These are phyloP conservation scores for Leptopilina drosophilae DNA, from an alignment of 2,888 invertebrate species.

Conservation along the genomic window DNA sequence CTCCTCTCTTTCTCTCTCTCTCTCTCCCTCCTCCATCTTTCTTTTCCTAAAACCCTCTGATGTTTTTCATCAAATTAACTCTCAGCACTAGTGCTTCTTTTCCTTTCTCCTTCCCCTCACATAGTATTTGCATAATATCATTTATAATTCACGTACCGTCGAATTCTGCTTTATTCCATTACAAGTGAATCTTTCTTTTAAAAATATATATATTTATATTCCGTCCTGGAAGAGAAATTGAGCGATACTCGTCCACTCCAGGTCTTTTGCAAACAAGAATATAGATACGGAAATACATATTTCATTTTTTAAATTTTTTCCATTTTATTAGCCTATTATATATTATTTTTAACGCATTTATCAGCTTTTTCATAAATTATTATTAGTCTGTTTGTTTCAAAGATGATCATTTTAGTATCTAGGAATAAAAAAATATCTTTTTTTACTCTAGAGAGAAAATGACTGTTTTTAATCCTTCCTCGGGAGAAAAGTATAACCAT, in stretches of 20 bases:
- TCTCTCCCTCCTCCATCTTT: constrained; percentile 49
- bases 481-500: too few species aligned
- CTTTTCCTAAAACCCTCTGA: constrained; percentile 61
- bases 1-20: constrained; percentile 45
- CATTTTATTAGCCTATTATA: too few species aligned
- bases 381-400: not conserved
- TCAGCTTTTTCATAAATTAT: not conserved
- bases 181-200: constrained; percentile 44
- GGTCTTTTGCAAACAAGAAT: constrained; percentile 58
- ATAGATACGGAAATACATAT: constrained; percentile 38
- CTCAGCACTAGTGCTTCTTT: constrained; percentile 62
- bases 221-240: constrained; percentile 59
- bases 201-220: not conserved
- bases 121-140: constrained; percentile 74
- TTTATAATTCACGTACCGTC: constrained; percentile 74
- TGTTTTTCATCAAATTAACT: constrained; percentile 75
- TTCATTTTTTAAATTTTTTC: constrained; percentile 5
- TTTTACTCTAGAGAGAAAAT: too few species aligned
- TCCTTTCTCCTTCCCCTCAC: constrained; percentile 50
- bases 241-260: constrained; percentile 57
- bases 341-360: not conserved
- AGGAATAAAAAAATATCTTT: too few species aligned
- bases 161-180: constrained; percentile 70
- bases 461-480: too few species aligned
- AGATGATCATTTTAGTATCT: too few species aligned